These are phyloP conservation scores for Sorex araneus DNA, from an alignment of 2,113 vertebrate genomes.

Conservation along the genomic window DNA sequence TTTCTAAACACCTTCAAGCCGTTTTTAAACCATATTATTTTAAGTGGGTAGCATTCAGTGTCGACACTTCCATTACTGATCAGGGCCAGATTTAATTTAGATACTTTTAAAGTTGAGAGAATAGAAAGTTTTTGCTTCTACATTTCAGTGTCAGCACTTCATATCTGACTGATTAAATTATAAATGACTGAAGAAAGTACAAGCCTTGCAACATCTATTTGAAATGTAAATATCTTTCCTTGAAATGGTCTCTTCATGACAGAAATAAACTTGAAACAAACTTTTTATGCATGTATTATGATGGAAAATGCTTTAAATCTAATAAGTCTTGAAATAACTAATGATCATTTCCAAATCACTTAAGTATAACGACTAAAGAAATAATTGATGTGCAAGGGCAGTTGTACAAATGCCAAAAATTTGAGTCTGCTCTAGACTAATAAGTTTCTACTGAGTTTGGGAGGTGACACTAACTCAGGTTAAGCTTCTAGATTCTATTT, in stretches of 20 bases:
- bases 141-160: conserved; percentile 55
- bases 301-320: conserved; percentile 14
- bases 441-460: background rate
- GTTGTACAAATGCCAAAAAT: background rate
- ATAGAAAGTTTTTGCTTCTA: conserved; percentile 30
- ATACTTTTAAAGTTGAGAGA: conserved; percentile 56
- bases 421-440: background rate
- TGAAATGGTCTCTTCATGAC: background rate
- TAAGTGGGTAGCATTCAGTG: background rate
- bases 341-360: background rate
- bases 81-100: conserved; percentile 50
- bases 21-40: conserved; percentile 6
- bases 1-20: background rate
- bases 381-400: background rate
- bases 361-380: background rate
- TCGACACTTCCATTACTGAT: background rate
- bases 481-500: background rate
- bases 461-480: background rate
- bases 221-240: conserved; percentile 69
- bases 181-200: conserved; percentile 16
- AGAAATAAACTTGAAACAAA: conserved; percentile 48
- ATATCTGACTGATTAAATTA: conserved; percentile 60
- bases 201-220: conserved; percentile 28
- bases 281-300: background rate
- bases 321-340: background rate